Conservation (phyloP, 2,113 vertebrate genomes). For the Abramis brama region DNA sequence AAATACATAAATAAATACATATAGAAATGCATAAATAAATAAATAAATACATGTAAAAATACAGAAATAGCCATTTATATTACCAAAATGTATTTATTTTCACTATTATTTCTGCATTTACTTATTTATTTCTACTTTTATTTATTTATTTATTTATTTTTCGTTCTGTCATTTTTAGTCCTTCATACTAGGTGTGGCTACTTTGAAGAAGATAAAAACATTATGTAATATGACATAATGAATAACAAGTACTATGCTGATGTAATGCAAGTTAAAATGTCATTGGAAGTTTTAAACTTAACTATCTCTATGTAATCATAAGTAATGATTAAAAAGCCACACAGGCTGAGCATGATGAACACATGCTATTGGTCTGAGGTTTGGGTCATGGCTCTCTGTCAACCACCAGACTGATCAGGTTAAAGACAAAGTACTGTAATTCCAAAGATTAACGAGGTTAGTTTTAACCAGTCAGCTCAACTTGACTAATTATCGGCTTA, state of each 20-base stretch:
- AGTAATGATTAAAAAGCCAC: neutral
- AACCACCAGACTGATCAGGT: neutral
- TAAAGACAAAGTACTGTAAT: slow-evolving; percentile 14
- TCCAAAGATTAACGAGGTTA: neutral
- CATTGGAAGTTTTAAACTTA: neutral
- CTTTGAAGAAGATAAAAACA: neutral
- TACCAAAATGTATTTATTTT: too few species aligned
- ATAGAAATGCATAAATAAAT: too few species aligned
- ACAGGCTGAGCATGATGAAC: neutral
- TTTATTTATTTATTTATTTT: too few species aligned
- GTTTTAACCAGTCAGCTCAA: neutral
- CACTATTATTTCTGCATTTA: too few species aligned
- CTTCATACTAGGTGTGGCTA: neutral
- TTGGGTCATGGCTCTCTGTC: neutral
- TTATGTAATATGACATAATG: too few species aligned
- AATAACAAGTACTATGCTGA: too few species aligned
- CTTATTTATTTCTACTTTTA: too few species aligned
- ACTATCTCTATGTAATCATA: neutral
- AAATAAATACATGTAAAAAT: too few species aligned
- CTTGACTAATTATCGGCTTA: neutral
- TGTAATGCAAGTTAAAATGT: neutral
- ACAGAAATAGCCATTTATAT: too few species aligned
- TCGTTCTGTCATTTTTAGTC: too few species aligned
- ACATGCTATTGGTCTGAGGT: neutral
- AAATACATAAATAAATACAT: too few species aligned